phyloP scores from a whole-genome alignment of 2,113 vertebrate genomes.

The Ahaetulla prasina region DNA sequence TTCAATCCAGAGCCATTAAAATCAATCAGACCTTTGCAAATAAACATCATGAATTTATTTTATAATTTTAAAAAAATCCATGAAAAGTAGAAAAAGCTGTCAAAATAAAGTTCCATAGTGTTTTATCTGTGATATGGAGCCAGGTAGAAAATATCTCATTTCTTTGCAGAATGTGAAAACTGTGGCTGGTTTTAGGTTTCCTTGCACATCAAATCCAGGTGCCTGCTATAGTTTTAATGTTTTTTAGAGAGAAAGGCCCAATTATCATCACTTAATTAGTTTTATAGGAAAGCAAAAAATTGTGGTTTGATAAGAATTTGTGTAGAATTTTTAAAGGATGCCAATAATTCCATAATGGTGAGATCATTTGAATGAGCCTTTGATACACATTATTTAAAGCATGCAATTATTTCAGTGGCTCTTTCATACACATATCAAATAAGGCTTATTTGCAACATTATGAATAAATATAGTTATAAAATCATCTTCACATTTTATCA shows the following conservation, averaged over 20 bases:
- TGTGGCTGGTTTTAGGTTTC: slow-evolving; percentile 69
- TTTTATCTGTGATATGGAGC: not conserved
- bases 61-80: slow-evolving; percentile 7
- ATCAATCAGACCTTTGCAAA: not conserved
- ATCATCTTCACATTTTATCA: not conserved
- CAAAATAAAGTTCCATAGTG: not conserved
- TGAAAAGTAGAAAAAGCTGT: not conserved
- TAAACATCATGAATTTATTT: not conserved
- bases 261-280: slow-evolving; percentile 60
- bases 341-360: not conserved
- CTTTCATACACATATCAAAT: not conserved
- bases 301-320: not conserved
- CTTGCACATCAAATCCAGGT: slow-evolving; percentile 63
- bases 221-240: slow-evolving; percentile 60
- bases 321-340: not conserved
- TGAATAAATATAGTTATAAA: not conserved
- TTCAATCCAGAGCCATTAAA: not conserved
- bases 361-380: not conserved
- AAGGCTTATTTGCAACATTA: not conserved
- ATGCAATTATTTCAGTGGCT: not conserved
- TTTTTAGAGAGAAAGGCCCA: slow-evolving; percentile 56
- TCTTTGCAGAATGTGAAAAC: slow-evolving; percentile 50
- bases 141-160: slow-evolving; percentile 25
- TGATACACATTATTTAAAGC: not conserved
- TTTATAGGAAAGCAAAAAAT: not conserved